These are phyloP conservation scores for Listronotus bonariensis DNA, from an alignment of 1,140 invertebrate species.

Conservation along the genomic window DNA sequence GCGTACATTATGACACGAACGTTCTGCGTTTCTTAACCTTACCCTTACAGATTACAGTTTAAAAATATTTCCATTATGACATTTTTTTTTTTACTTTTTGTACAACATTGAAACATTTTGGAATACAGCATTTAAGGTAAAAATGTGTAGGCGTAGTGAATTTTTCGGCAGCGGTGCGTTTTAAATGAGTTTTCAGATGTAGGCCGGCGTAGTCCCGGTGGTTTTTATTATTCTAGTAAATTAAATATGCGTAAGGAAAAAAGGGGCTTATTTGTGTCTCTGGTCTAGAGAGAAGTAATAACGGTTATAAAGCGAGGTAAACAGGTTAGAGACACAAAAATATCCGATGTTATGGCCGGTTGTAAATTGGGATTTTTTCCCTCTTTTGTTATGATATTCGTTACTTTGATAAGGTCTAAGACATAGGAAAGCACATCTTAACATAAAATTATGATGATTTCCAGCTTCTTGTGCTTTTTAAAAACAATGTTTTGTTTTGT, in stretches of 20 bases:
- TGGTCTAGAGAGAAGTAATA: constrained; percentile 15
- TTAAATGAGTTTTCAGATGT: constrained; percentile 28
- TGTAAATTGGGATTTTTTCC: constrained; percentile 32
- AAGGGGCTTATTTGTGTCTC: constrained; percentile 27
- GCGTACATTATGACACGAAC: no score
- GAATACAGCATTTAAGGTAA: neutral
- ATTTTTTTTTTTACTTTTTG: neutral
- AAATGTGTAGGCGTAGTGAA: neutral
- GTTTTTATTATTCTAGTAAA: constrained; percentile 29
- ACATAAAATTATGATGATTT: no score
- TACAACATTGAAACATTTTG: neutral
- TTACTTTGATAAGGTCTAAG: neutral
- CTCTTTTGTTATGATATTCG: constrained; percentile 18
- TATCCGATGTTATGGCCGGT: constrained; percentile 19
- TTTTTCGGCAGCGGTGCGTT: constrained; percentile 11
- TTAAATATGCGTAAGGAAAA: constrained; percentile 27
- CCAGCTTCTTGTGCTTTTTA: no score
- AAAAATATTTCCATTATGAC: no score
- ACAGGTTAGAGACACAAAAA: constrained; percentile 23
- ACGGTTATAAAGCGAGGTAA: constrained; percentile 25
- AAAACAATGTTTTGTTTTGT: no score
- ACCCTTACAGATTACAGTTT: no score
- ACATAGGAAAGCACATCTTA: no score
- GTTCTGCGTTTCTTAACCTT: no score
- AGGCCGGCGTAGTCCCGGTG: constrained; percentile 21